A percentile compares a stretch with the other conserved stretches of the same genome.
These are phyloP conservation scores for Lithobates pipiens DNA, from an alignment of 2,797 vertebrate species.

Conservation along the genomic window DNA sequence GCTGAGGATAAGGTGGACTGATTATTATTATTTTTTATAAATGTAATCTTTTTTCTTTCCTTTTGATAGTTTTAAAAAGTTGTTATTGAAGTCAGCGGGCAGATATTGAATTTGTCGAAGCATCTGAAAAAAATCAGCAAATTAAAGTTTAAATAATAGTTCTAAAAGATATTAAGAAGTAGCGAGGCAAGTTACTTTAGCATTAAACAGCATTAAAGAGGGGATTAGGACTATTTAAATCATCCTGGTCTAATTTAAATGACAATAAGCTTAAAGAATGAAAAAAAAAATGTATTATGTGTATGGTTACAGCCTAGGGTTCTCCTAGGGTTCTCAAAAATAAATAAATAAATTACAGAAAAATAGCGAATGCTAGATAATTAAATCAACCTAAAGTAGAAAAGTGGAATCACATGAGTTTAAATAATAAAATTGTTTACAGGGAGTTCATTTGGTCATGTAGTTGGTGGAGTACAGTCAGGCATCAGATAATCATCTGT, in stretches of 20 bases:
- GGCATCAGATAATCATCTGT: too few relatives aligned
- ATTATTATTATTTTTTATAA: neutral
- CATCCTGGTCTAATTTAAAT: slow-evolving; percentile 24
- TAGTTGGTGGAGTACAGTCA: too few relatives aligned
- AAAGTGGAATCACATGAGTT: too few relatives aligned
- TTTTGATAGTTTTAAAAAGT: slow-evolving; percentile 14
- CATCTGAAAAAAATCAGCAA: slow-evolving; percentile 1
- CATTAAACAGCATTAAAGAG: slow-evolving; percentile 25
- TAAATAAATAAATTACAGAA: too few relatives aligned
- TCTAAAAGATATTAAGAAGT: slow-evolving; percentile 23
- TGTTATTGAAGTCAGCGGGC: slow-evolving; percentile 10
- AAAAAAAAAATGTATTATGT: slow-evolving; percentile 3
- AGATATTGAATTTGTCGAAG: slow-evolving; percentile 5
- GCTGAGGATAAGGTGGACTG: too few relatives aligned
- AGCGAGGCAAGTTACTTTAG: slow-evolving; percentile 17
- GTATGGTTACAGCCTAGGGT: neutral
- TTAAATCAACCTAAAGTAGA: too few relatives aligned
- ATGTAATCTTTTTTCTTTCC: neutral
- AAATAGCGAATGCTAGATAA: too few relatives aligned
- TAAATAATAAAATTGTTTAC: too few relatives aligned
- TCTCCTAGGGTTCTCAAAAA: neutral
- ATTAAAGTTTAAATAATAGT: slow-evolving; percentile 35
- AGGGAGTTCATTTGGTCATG: too few relatives aligned
- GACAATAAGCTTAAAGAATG: slow-evolving; percentile 16
- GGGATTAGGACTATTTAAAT: slow-evolving; percentile 37